Base-by-base conservation (phyloP, 2,888 invertebrate genomes). In the Lissonota sp. region DNA sequence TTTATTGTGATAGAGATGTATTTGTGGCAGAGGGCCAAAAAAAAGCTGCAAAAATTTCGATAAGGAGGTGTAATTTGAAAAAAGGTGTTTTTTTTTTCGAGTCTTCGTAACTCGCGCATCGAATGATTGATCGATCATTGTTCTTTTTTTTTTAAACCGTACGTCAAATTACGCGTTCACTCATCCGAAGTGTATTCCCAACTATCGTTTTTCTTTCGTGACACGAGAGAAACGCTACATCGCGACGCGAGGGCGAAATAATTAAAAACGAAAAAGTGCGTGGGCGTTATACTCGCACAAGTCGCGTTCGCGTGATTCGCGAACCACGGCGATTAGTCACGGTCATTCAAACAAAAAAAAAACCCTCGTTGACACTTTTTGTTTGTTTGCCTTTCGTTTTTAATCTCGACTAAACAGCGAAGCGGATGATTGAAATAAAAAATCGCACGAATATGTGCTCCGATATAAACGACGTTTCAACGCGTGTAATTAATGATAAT, bases 401-500 rank as follows among this genome's bases (percentile, higher is more conserved):
- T 71, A 62, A 44, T 51, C 49, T 7, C 37, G 4, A 12, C 46
- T 51, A 14, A 44, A 12, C 14, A 26, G 57, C 40, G 49, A 49
- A 5, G 10, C 8, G 60, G 51, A 6, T n/a, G 16, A 55, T 73
- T 44, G 5, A 26, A 42, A 37, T 44, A 26, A 55, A 26, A 26
- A 26, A 26, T 26, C 57, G 42, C 79, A 58, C 44, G 69, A 60
- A 63, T 69, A n/a, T n/a, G n/a, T n/a, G n/a, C n/a, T 46, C 44
- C n/a, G 12, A 53, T 63, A 64, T 63, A 49, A 67, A 63, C 64
- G 51, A 40, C 64, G 63, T 58, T 79, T 37, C 70, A 64, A 79
- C 69, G 39, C 64, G 74, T 64, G 58, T 74, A 74, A 79, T 79
- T 74, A 72, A 72, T 66, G 71, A 42, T 73, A 72, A 69, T 79